A percentile compares a stretch with the other conserved stretches of the same genome.
phyloP scores from a whole-genome alignment of 2,888 invertebrate genomes.

The Megastigmus dorsalis region DNA sequence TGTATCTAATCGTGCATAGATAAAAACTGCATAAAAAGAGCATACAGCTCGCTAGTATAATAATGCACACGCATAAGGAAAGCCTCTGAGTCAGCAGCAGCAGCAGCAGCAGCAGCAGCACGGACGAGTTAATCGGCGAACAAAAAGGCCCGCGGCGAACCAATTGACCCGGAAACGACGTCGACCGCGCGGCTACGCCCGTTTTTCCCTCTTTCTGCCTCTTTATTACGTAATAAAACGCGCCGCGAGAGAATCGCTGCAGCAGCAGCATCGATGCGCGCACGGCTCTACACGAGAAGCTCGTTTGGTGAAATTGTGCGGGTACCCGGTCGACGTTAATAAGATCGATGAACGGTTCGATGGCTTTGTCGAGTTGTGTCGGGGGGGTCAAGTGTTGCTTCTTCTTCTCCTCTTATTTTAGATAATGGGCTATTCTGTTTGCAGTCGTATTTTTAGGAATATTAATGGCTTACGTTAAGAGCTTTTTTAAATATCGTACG shows the following conservation, averaged over 20 bases:
- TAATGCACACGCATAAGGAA: neutral
- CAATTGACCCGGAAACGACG: slow-evolving; percentile 17
- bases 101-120: no score
- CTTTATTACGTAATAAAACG: no score
- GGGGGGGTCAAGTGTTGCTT: no score
- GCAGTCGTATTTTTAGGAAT: no score
- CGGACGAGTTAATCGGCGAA: slow-evolving; percentile 11
- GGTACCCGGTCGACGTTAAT: neutral
- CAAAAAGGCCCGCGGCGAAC: neutral
- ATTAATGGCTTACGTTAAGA: no score
- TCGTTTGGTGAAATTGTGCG: slow-evolving; percentile 11
- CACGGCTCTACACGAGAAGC: neutral
- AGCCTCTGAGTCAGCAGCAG: slow-evolving; percentile 7
- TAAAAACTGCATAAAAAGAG: no score
- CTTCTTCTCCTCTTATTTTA: no score
- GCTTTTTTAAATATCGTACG: no score
- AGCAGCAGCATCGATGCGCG: neutral
- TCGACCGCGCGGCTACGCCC: no score
- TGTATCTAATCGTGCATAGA: neutral
- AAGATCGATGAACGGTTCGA: neutral
- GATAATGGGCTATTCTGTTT: no score
- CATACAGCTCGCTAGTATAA: no score
- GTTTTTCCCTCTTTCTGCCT: slow-evolving; percentile 7
- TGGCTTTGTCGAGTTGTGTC: neutral
- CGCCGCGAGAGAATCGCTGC: slow-evolving; percentile 6